Evolutionary conservation across 2,888 invertebrate species (phyloP).

Genomic region (Drosophila meridionalis): DNA sequence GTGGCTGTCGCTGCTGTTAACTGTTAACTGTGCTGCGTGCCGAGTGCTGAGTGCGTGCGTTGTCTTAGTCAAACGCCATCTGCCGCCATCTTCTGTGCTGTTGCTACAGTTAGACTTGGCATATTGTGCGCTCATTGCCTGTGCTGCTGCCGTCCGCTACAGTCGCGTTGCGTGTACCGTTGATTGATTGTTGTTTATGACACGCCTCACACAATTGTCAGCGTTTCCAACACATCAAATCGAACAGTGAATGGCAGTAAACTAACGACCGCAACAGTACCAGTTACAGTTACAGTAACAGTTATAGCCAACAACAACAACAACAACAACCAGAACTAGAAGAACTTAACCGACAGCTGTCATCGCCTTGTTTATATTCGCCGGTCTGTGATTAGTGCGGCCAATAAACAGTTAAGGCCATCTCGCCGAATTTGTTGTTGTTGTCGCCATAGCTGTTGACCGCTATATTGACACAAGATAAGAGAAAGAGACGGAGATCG

Average conservation of each 20-base stretch:
- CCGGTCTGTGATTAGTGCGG: slow-evolving; percentile 42
- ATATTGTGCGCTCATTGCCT: slow-evolving; percentile 21
- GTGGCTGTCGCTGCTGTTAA: slow-evolving; percentile 45
- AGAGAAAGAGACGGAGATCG: slow-evolving; percentile 11
- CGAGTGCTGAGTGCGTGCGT: slow-evolving; percentile 32
- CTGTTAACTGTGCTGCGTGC: slow-evolving; percentile 22
- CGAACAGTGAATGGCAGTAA: slow-evolving; percentile 61
- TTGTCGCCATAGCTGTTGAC: slow-evolving; percentile 20
- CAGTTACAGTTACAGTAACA: slow-evolving; percentile 34
- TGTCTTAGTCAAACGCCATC: slow-evolving; percentile 22
- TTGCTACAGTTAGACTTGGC: slow-evolving; percentile 28
- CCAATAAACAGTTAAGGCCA: slow-evolving; percentile 43
- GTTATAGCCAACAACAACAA: slow-evolving; percentile 15
- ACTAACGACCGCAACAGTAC: slow-evolving; percentile 45
- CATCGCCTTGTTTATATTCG: slow-evolving; percentile 51
- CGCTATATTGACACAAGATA: slow-evolving; percentile 30
- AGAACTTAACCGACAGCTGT: slow-evolving; percentile 47
- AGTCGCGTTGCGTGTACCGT: slow-evolving; percentile 28
- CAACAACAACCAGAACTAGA: slow-evolving; percentile 18
- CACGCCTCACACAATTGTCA: slow-evolving; percentile 53
- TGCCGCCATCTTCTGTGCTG: slow-evolving; percentile 8
- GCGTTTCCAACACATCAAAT: slow-evolving; percentile 58
- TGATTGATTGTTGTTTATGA: slow-evolving; percentile 71
- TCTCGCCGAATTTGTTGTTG: slow-evolving; percentile 18
- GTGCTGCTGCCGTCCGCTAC: slow-evolving; percentile 27